phyloP scores from a whole-genome alignment of 2,797 vertebrate species.

The Galaxias olidus region DNA sequence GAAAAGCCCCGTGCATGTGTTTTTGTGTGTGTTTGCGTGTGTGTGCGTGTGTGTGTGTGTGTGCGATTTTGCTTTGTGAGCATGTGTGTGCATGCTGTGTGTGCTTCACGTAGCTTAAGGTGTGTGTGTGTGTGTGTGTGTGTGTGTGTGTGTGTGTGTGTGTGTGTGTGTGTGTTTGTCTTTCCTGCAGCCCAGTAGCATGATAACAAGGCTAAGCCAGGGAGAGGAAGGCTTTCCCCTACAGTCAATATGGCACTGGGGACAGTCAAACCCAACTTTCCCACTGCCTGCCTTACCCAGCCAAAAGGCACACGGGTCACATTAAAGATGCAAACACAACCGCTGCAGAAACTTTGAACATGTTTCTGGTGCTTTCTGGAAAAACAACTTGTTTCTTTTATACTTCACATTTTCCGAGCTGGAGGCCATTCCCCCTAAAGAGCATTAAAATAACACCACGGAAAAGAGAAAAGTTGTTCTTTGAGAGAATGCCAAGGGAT shows the following conservation, averaged over 20 bases:
- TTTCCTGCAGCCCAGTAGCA: background rate
- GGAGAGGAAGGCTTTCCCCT: constrained; percentile 15
- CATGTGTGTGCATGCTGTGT: background rate
- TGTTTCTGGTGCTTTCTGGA: constrained; percentile 43
- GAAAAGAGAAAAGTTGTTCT: constrained; percentile 28
- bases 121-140: background rate
- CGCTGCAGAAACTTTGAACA: constrained; percentile 38
- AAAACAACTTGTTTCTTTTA: constrained; percentile 63
- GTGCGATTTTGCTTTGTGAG: background rate
- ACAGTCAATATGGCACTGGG: constrained; percentile 16
- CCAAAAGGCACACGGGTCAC: constrained; percentile 47
- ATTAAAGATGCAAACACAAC: constrained; percentile 56
- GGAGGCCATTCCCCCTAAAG: constrained; percentile 42
- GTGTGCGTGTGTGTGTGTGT: constrained; percentile 7
- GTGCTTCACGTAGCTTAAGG: background rate
- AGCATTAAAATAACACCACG: constrained; percentile 58
- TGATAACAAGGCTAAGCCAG: background rate
- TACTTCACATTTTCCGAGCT: constrained; percentile 60
- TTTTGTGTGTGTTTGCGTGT: background rate
- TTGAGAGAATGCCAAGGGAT: constrained; percentile 54
- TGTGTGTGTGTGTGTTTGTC: background rate
- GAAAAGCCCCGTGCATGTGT: background rate
- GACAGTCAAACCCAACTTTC: constrained; percentile 27
- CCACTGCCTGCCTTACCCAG: constrained; percentile 17
- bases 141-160: background rate